These are phyloP conservation scores for Oreochromis tanganicae DNA, from an alignment of 2,113 vertebrate genomes.

Conservation along the genomic window DNA sequence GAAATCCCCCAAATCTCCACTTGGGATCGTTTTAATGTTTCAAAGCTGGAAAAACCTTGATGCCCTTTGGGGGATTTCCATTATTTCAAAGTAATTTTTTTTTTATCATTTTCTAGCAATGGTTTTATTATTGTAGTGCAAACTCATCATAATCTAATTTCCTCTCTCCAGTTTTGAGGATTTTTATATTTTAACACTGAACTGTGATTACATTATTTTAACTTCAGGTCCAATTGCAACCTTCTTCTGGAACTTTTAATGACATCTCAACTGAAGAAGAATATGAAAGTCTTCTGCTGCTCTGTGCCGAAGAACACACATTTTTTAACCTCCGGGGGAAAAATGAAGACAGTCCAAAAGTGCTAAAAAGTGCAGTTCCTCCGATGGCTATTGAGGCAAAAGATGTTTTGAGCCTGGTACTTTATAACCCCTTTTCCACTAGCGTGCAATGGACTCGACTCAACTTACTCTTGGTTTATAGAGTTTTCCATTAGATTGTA, in stretches of 20 bases:
- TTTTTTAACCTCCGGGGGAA: accelerated
- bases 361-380: not conserved
- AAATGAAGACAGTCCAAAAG: not conserved
- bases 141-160: not conserved
- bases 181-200: not conserved
- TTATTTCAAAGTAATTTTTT: not conserved
- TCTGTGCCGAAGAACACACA: not conserved
- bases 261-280: not conserved
- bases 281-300: not conserved
- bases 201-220: not conserved
- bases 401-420: not conserved
- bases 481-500: not conserved
- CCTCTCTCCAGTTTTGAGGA: not conserved
- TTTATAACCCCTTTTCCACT: not conserved
- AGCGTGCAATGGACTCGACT: not conserved
- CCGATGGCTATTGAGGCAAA: not conserved
- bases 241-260: not conserved
- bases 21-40: not conserved
- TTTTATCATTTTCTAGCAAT: not conserved
- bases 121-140: not conserved
- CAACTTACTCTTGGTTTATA: not conserved
- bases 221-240: not conserved
- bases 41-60: not conserved
- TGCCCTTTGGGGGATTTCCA: not conserved
- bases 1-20: not conserved